These are phyloP conservation scores for Andricus curvator DNA, from an alignment of 2,888 invertebrate species.

Conservation along the genomic window DNA sequence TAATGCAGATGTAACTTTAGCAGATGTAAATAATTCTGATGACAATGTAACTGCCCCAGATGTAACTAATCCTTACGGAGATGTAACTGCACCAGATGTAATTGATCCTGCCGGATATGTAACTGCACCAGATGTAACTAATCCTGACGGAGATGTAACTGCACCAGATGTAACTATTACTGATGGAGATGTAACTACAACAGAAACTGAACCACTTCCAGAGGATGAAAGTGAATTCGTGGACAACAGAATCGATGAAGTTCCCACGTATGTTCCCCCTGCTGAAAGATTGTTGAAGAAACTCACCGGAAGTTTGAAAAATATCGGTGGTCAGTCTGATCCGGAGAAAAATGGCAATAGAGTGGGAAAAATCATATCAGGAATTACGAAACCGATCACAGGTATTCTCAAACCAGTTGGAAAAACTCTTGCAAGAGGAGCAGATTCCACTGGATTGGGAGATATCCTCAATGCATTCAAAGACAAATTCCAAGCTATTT, in stretches of 20 bases:
- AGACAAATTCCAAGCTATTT: slow-evolving; percentile 80
- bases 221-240: slow-evolving; percentile 20
- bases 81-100: no score
- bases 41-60: no score
- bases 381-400: slow-evolving; percentile 40
- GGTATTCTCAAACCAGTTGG: neutral
- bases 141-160: no score
- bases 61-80: no score
- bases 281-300: slow-evolving; percentile 40
- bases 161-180: no score
- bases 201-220: neutral
- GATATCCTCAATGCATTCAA: slow-evolving; percentile 80
- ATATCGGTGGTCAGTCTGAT: neutral
- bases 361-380: slow-evolving; percentile 12
- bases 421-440: slow-evolving; percentile 34
- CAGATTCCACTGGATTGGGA: slow-evolving; percentile 69
- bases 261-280: slow-evolving; percentile 44
- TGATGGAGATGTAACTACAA: neutral
- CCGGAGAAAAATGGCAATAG: neutral
- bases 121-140: no score
- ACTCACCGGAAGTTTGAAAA: slow-evolving; percentile 4
- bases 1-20: no score
- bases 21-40: no score
- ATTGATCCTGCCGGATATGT: no score
- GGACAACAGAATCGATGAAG: slow-evolving; percentile 44